Evolutionary conservation across 2,888 invertebrate species (phyloP).

Genomic region (Ophioninae sp.): DNA sequence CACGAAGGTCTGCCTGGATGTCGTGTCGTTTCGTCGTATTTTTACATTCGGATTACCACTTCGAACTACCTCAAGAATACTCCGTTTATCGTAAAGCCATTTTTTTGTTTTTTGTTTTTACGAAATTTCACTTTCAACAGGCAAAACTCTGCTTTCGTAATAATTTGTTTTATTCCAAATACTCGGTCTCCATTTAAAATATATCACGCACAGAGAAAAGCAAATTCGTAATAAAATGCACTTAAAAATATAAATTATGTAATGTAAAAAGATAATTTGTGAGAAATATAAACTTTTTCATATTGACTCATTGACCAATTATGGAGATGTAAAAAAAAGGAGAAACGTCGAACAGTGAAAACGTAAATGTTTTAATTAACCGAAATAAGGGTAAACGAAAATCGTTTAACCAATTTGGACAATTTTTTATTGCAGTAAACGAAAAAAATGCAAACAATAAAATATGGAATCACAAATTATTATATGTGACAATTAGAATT

Average conservation of each 20-base stretch:
- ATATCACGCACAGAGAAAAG: neutral
- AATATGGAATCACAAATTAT: no score
- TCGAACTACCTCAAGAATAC: neutral
- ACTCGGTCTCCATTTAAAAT: neutral
- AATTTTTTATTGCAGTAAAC: no score
- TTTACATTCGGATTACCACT: neutral
- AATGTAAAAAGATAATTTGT: neutral
- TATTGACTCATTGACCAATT: neutral
- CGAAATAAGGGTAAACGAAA: neutral
- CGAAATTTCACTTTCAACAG: neutral
- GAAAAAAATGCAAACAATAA: no score
- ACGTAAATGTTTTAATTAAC: neutral
- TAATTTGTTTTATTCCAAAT: constrained; percentile 1
- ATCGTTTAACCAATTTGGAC: neutral
- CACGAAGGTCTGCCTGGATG: constrained; percentile 29
- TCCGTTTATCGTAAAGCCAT: neutral
- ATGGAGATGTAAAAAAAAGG: neutral
- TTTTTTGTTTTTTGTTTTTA: constrained; percentile 11
- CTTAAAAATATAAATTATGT: neutral
- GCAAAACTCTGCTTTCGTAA: neutral
- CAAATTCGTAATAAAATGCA: neutral
- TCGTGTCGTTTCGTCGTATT: constrained; percentile 11
- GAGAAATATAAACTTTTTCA: neutral
- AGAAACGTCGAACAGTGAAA: neutral
- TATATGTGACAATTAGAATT: no score